Evolutionary conservation across 1,140 invertebrate species (phyloP).

Genomic region (Vanessa tameamea): DNA sequence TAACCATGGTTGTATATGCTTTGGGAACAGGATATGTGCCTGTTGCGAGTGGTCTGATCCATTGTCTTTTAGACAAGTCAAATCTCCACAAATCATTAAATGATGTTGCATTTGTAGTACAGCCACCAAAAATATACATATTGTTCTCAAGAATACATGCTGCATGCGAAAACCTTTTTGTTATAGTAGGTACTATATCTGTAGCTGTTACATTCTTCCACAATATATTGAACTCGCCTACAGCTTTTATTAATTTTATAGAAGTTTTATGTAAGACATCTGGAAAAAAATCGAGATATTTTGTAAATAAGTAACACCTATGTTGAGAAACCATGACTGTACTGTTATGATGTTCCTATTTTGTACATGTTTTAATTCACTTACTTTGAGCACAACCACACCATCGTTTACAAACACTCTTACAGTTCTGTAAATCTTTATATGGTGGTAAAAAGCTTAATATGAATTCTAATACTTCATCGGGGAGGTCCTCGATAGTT

Average conservation of each 20-base stretch:
- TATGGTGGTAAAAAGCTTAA: slow-evolving; percentile 94
- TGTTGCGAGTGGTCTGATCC: slow-evolving; percentile 89
- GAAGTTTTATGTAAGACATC: slow-evolving; percentile 87
- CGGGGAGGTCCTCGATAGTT: slow-evolving; percentile 88
- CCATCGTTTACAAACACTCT: slow-evolving; percentile 93
- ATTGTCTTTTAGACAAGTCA: slow-evolving; percentile 91
- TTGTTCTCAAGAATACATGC: slow-evolving; percentile 91
- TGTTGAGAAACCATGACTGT: no score
- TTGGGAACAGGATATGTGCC: slow-evolving; percentile 98
- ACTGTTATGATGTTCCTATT: no score
- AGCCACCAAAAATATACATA: slow-evolving; percentile 98
- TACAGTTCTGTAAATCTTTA: slow-evolving; percentile 92
- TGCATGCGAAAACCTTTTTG: slow-evolving; percentile 95
- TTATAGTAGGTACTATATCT: slow-evolving; percentile 85
- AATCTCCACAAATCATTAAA: slow-evolving; percentile 98
- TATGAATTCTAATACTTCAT: slow-evolving; percentile 96
- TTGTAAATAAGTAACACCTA: no score
- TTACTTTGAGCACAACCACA: slow-evolving; percentile 89
- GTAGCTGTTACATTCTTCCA: slow-evolving; percentile 83
- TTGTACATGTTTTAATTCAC: slow-evolving; percentile 43
- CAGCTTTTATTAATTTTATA: slow-evolving; percentile 85
- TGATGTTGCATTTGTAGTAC: slow-evolving; percentile 95
- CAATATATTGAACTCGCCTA: slow-evolving; percentile 85
- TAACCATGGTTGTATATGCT: slow-evolving; percentile 94
- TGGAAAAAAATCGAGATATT: slow-evolving; percentile 66